Base-by-base conservation (phyloP, 2,113 vertebrate genomes). In the Crotalus viridis region DNA sequence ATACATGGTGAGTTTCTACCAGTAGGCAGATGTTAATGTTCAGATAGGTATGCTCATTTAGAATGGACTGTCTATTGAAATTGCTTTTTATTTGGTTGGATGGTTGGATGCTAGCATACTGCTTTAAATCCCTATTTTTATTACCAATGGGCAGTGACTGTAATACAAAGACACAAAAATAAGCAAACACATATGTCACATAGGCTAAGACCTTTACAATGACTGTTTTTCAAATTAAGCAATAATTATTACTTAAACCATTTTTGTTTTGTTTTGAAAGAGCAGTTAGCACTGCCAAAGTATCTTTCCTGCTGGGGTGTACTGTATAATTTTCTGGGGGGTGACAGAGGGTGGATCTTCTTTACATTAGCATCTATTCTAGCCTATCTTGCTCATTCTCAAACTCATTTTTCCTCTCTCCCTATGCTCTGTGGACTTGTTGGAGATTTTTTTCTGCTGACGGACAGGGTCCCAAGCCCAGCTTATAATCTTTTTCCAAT, bases 161-260 rank as follows among this genome's bases (percentile, higher is more conserved):
- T 81, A 81, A 81, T 22, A 81, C 33, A 81, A 81, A 43, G 33
- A 81, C 33, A 43, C 74, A 39, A 81, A 69, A 81, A 81, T 19
- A 39, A 81, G 19, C 33, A 39, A 81, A 81, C 1, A 81, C n/a
- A 39, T 19, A 81, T 92, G 61, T 0, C 6, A 88, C 59, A 43
- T 0, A 26, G 10, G 54, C 17, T 59, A 88, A 39, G 87, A 54
- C 21, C 12, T 74, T 33, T 61, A 2, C 8, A 46, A 0, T 7
- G 88, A 13, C 88, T 92, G 19, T 1, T 28, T 17, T n/a, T 64
- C 48, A 93, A 94, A 95, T 85, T 10, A 93, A 74, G 51, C 54
- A 15, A 85, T 5, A 28, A 46, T 22, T 28, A 69, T 56, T 69
- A 15, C 6, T 88, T 81, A 17, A 52, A 46, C 59, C 9, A 24